phyloP scores from a whole-genome alignment of 2,797 vertebrate genomes.

The Bothrops alternatus region DNA sequence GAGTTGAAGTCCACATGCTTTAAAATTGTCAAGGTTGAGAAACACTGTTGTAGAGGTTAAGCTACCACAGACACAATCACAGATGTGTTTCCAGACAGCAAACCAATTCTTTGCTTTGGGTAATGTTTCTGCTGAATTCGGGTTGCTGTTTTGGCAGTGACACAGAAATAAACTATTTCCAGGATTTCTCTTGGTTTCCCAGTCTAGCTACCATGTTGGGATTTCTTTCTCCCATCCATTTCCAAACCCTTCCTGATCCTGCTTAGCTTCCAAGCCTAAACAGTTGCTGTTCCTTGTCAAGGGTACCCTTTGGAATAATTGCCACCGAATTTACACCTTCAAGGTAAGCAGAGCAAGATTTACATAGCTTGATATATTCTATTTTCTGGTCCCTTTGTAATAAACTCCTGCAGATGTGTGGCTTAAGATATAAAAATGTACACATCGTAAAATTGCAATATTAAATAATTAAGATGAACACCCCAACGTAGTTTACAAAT shows the following conservation, averaged over 20 bases:
- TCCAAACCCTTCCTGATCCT: neutral
- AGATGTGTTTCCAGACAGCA: neutral
- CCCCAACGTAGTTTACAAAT: neutral
- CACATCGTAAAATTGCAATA: neutral
- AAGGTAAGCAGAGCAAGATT: neutral
- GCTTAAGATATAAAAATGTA: neutral
- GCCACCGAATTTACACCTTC: neutral
- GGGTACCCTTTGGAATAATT: neutral
- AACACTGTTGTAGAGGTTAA: neutral
- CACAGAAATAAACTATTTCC: neutral
- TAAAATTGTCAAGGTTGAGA: no score
- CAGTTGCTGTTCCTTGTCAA: neutral
- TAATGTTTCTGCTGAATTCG: neutral
- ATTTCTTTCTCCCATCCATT: neutral
- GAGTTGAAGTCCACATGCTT: no score
- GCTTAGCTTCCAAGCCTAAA: neutral
- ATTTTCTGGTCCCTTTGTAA: neutral
- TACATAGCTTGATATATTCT: neutral
- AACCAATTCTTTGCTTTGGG: neutral
- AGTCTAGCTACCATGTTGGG: neutral
- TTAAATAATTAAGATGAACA: neutral
- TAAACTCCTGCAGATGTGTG: neutral
- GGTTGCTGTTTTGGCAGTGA: neutral
- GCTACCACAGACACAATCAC: no score
- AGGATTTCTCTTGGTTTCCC: neutral